Conservation (phyloP, 1,140 invertebrate species). For the Heliconius eleuchia region DNA sequence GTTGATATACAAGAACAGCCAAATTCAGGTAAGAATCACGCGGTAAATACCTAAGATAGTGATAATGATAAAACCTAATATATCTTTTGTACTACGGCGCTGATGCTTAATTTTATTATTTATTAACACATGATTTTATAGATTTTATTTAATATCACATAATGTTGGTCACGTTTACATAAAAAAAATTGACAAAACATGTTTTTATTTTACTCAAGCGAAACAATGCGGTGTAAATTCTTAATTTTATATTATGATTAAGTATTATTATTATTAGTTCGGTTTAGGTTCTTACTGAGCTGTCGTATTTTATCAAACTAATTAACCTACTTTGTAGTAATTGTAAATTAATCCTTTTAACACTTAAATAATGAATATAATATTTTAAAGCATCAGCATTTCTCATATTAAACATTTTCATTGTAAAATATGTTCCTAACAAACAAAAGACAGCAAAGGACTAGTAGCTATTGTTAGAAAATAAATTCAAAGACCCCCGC, state of each 20-base stretch:
- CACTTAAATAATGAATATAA: not conserved
- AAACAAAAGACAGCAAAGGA: constrained; percentile 28
- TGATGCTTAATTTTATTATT: constrained; percentile 22
- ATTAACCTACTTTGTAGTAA: constrained; percentile 1
- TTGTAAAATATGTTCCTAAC: not conserved
- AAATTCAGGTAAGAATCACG: constrained; percentile 75
- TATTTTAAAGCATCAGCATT: not conserved
- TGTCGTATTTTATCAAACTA: not conserved
- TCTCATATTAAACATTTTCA: not conserved
- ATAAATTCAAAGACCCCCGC: constrained; percentile 39
- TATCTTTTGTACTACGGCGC: not conserved
- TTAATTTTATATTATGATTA: not conserved
- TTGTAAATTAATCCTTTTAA: not conserved
- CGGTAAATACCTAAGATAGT: constrained; percentile 56
- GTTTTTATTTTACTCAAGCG: not conserved
- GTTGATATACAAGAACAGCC: constrained; percentile 68
- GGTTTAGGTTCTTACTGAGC: not conserved
- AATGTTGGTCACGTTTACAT: not conserved
- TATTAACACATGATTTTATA: not conserved
- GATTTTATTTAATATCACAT: not conserved
- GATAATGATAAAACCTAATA: constrained; percentile 47
- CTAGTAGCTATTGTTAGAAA: constrained; percentile 39
- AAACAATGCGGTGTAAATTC: not conserved
- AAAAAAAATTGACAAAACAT: not conserved
- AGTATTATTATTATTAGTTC: not conserved